Evolutionary conservation across 2,113 vertebrate genomes (phyloP).

Genomic region (Lamprotornis superbus): DNA sequence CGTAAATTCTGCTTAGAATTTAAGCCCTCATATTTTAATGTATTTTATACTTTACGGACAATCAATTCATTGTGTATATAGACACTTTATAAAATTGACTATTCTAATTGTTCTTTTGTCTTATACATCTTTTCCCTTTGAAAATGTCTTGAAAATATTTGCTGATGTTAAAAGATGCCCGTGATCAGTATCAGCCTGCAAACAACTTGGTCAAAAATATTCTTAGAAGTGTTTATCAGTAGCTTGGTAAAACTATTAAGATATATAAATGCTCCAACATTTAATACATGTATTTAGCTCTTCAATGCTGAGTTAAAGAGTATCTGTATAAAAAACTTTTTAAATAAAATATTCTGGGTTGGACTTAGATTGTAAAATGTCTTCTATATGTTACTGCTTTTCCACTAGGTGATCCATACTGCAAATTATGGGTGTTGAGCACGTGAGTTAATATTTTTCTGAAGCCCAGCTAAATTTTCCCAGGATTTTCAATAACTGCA

Average conservation of each 20-base stretch:
- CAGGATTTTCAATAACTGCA: background rate
- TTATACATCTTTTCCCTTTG: background rate
- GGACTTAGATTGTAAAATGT: background rate
- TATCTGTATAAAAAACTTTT: background rate
- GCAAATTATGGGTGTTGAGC: background rate
- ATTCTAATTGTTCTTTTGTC: background rate
- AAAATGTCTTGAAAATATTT: background rate
- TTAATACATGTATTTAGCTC: background rate
- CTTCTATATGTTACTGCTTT: background rate
- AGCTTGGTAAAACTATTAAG: background rate
- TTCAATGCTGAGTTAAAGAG: background rate
- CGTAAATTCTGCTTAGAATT: background rate
- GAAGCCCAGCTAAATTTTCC: background rate
- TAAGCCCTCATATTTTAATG: background rate
- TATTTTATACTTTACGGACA: background rate
- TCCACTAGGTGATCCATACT: background rate
- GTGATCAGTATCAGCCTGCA: rapidly evolving
- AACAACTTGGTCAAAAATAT: background rate
- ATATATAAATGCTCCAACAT: background rate
- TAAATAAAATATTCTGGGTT: background rate
- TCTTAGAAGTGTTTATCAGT: background rate
- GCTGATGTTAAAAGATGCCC: background rate
- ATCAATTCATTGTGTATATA: background rate
- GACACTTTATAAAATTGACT: background rate
- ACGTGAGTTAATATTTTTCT: background rate